Evolutionary conservation across 2,797 vertebrate species (phyloP).

Genomic region (Carcharodon carcharias): DNA sequence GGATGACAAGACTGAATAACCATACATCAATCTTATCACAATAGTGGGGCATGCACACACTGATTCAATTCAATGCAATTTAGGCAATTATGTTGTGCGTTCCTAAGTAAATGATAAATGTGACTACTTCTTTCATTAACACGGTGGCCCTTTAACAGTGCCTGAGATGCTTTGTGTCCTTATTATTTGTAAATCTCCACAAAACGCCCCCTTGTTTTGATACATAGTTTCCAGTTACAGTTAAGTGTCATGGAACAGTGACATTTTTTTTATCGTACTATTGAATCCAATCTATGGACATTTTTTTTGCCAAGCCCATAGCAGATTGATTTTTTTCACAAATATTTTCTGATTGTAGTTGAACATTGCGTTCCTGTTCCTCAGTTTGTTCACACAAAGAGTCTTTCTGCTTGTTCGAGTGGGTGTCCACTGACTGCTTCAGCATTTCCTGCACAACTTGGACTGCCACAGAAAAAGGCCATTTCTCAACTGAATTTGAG

Average conservation of each 20-base stretch:
- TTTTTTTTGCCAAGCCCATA: neutral
- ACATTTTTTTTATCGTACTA: neutral
- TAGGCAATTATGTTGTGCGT: neutral
- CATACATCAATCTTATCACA: slow-evolving; percentile 16
- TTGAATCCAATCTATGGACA: neutral
- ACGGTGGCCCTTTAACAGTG: neutral
- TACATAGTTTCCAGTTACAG: neutral
- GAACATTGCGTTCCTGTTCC: slow-evolving; percentile 12
- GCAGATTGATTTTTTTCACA: slow-evolving; percentile 1
- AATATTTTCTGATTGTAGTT: slow-evolving; percentile 20
- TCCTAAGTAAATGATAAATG: neutral
- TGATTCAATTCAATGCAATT: neutral
- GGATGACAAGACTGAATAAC: neutral
- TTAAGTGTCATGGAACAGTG: neutral
- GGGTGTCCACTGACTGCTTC: slow-evolving; percentile 9
- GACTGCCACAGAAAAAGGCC: neutral
- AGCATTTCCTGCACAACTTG: neutral
- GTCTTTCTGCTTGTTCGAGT: neutral
- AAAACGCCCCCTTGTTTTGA: neutral
- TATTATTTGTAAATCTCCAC: neutral
- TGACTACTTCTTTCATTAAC: neutral
- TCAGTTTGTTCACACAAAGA: neutral
- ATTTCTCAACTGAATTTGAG: neutral
- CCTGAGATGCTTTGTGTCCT: neutral
- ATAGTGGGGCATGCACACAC: neutral